These are phyloP conservation scores for Machaerirhynchus nigripectus DNA, from an alignment of 2,113 vertebrate species.

Conservation along the genomic window DNA sequence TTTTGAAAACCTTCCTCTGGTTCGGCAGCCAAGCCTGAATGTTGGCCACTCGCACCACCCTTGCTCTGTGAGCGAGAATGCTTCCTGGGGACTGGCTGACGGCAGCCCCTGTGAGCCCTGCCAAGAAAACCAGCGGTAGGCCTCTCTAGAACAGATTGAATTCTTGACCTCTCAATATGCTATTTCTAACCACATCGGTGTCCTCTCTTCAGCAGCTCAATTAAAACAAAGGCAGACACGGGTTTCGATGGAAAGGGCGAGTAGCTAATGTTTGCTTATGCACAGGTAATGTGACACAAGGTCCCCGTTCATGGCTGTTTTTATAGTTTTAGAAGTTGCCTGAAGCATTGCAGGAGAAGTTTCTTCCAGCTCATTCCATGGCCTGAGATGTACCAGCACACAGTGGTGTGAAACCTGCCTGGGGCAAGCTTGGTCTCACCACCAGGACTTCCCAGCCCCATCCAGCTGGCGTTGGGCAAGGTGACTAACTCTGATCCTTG, in stretches of 20 bases:
- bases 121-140: slow-evolving; percentile 46
- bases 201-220: slow-evolving; percentile 9
- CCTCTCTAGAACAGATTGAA: slow-evolving; percentile 56
- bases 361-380: not conserved
- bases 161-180: slow-evolving; percentile 53
- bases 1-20: slow-evolving; percentile 40
- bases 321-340: not conserved
- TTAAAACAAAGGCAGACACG: not conserved
- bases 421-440: not conserved
- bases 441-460: not conserved
- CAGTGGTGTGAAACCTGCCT: not conserved
- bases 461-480: not conserved
- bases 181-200: not conserved
- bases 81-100: slow-evolving; percentile 52
- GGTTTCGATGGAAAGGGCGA: not conserved
- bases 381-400: not conserved
- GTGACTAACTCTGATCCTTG: not conserved
- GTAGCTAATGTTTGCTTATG: not conserved
- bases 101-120: not conserved
- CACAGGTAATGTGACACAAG: not conserved
- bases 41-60: not conserved
- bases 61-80: not conserved
- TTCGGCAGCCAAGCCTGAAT: slow-evolving; percentile 31
- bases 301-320: not conserved
- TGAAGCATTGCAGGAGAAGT: not conserved